phyloP scores from a whole-genome alignment of 2,113 vertebrate species.

The Pseudorectes ferrugineus region DNA sequence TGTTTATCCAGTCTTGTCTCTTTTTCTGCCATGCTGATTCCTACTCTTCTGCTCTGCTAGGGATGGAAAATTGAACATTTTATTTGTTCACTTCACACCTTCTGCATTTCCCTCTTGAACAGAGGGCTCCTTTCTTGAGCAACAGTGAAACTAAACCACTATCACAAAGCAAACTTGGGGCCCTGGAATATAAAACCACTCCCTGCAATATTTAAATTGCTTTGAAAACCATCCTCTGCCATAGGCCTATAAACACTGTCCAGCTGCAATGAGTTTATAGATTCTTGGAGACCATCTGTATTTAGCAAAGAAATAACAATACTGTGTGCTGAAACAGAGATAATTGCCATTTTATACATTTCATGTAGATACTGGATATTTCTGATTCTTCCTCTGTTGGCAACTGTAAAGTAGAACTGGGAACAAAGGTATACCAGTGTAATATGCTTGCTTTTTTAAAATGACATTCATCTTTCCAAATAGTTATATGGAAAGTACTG shows the following conservation, averaged over 20 bases:
- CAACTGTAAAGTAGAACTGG: background rate
- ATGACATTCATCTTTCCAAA: background rate
- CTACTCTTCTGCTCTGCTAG: background rate
- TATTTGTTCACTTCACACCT: constrained; percentile 27
- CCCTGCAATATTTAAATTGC: constrained; percentile 50
- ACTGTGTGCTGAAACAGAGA: background rate
- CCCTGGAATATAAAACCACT: constrained; percentile 35
- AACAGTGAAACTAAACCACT: background rate
- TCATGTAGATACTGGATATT: background rate
- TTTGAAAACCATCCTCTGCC: constrained; percentile 37
- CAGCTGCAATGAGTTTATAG: background rate
- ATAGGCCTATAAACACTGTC: constrained; percentile 27
- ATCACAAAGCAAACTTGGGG: constrained; percentile 47
- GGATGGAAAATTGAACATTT: background rate
- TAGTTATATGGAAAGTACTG: background rate
- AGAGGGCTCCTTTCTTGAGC: constrained; percentile 27
- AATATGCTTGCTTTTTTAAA: background rate
- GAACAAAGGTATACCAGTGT: background rate
- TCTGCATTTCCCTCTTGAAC: background rate
- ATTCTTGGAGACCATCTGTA: background rate
- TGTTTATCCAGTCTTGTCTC: background rate
- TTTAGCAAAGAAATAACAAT: background rate
- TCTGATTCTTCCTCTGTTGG: background rate
- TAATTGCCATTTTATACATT: background rate
- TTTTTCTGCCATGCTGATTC: background rate